These are phyloP conservation scores for Anarhynchus alexandrinus DNA, from an alignment of 2,113 vertebrate species.

Conservation along the genomic window DNA sequence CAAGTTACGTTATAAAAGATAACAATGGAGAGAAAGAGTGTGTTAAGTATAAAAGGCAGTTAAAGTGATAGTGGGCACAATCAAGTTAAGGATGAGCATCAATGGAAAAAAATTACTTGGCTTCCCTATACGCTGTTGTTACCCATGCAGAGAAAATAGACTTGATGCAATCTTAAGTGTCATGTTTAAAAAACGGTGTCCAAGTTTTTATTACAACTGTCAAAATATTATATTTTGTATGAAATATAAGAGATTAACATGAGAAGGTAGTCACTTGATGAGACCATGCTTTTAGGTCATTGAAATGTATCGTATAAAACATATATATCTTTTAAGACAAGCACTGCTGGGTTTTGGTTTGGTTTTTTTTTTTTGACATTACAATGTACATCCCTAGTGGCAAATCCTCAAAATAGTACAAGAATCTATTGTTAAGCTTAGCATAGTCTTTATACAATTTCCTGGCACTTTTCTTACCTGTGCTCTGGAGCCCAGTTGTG, in stretches of 20 bases:
- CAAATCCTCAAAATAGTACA: not conserved
- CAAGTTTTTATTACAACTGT: not conserved
- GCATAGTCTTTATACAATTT: not conserved
- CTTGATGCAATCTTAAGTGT: not conserved
- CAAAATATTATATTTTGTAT: not conserved
- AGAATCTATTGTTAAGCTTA: not conserved
- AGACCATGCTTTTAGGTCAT: not conserved
- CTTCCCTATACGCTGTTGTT: not conserved
- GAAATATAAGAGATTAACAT: not conserved
- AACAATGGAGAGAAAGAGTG: not conserved
- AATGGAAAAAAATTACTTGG: not conserved
- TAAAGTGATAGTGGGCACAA: not conserved
- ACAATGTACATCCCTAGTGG: not conserved
- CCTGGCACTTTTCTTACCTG: not conserved
- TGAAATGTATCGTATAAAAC: not conserved
- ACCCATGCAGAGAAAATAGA: not conserved
- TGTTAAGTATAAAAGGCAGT: not conserved
- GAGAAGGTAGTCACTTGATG: not conserved
- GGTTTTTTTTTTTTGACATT: not conserved
- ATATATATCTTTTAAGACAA: not conserved
- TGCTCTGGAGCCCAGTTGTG: not conserved
- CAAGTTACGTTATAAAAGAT: not conserved
- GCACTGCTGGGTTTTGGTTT: not conserved
- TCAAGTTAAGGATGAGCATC: not conserved
- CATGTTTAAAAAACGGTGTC: not conserved